Percentiles rank a stretch among this genome's conserved stretches.
Evolutionary conservation across 1,140 invertebrate genomes (phyloP).

Genomic region (Drosophila fuyamai): DNA sequence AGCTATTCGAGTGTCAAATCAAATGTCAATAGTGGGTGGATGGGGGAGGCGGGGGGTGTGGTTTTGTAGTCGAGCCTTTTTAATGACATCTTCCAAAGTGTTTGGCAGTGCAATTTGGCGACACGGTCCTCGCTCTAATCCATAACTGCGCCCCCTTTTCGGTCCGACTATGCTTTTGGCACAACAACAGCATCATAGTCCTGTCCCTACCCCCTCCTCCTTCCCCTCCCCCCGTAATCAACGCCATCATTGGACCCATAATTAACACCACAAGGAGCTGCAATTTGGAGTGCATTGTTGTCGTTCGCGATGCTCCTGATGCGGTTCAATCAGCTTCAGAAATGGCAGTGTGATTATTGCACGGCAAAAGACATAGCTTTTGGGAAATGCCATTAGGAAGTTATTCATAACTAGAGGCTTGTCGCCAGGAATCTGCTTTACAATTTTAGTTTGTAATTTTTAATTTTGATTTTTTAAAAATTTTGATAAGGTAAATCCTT

Average conservation of each 20-base stretch:
- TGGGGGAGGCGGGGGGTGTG: background rate
- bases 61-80: slow-evolving; percentile 43
- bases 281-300: slow-evolving; percentile 41
- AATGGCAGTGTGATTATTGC: slow-evolving; percentile 11
- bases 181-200: slow-evolving; percentile 3
- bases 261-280: slow-evolving; percentile 40
- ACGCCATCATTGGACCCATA: slow-evolving; percentile 20
- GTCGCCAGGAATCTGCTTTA: too few relatives aligned
- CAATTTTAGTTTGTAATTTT: too few relatives aligned
- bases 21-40: slow-evolving; percentile 47
- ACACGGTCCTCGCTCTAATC: background rate
- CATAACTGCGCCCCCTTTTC: background rate
- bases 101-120: slow-evolving; percentile 47
- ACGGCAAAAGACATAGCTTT: too few relatives aligned
- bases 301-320: slow-evolving; percentile 1
- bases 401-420: too few relatives aligned
- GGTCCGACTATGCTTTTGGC: slow-evolving; percentile 4
- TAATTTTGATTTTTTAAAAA: too few relatives aligned
- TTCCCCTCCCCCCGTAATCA: background rate
- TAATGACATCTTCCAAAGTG: slow-evolving; percentile 68
- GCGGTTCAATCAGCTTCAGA: background rate
- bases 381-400: too few relatives aligned
- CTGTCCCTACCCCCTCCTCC: background rate
- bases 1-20: slow-evolving; percentile 79
- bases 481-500: too few relatives aligned